phyloP scores from a whole-genome alignment of 2,797 vertebrate species.

The Helostoma temminkii region DNA sequence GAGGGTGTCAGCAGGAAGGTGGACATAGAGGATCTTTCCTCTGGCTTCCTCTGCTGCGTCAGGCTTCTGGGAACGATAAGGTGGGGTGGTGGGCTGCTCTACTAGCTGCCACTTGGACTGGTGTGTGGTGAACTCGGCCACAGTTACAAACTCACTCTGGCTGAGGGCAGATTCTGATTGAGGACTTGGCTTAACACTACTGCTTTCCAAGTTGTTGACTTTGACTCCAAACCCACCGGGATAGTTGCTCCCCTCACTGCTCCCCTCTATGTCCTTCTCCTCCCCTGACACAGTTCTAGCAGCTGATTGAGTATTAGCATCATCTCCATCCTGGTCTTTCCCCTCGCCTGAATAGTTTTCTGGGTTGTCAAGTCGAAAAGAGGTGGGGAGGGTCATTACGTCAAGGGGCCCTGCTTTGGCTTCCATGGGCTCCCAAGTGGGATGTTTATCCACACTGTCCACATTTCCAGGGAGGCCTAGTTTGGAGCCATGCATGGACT shows the following conservation, averaged over 20 bases:
- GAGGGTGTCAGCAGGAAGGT: slow-evolving; percentile 56
- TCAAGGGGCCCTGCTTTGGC: slow-evolving; percentile 81
- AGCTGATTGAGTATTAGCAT: slow-evolving; percentile 18
- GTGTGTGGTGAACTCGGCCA: slow-evolving; percentile 71
- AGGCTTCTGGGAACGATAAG: slow-evolving; percentile 35
- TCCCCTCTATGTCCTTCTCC: slow-evolving; percentile 79
- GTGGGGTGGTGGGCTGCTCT: slow-evolving; percentile 67
- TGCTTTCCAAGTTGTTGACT: slow-evolving; percentile 33
- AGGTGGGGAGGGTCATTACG: slow-evolving; percentile 78
- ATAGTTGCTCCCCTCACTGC: slow-evolving; percentile 69
- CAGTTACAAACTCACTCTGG: slow-evolving; percentile 48
- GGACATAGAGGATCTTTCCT: slow-evolving; percentile 79
- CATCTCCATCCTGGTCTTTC: slow-evolving; percentile 74
- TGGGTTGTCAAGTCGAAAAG: slow-evolving; percentile 66
- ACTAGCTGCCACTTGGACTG: slow-evolving; percentile 77
- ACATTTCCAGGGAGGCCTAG: slow-evolving; percentile 50
- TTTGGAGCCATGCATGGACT: slow-evolving; percentile 69
- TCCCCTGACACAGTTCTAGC: slow-evolving; percentile 49
- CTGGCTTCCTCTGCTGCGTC: slow-evolving; percentile 72
- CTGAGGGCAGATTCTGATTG: slow-evolving; percentile 30
- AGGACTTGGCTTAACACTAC: slow-evolving; percentile 35
- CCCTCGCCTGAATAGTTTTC: slow-evolving; percentile 87
- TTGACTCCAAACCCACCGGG: slow-evolving; percentile 51
- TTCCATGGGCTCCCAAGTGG: slow-evolving; percentile 79
- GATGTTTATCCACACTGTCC: slow-evolving; percentile 45